Percentiles rank a stretch among this genome's conserved stretches.
Evolutionary conservation across 2,888 invertebrate species (phyloP).

Genomic region (Agrilus biguttatus): DNA sequence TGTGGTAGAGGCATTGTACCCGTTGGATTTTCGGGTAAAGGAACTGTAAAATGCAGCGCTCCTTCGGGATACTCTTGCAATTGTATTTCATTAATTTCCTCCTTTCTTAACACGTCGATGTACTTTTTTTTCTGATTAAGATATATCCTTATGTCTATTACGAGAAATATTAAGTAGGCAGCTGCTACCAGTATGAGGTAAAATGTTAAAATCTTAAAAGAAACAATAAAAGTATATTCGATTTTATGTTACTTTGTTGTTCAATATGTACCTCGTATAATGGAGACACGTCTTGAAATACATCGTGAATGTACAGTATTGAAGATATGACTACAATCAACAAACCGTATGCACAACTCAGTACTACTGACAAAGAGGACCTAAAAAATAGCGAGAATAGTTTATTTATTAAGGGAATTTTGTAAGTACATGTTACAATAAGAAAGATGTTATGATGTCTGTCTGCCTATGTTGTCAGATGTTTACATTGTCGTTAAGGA

Average conservation of each 20-base stretch:
- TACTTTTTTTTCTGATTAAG: conserved; percentile 33
- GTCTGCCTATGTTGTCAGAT: no score
- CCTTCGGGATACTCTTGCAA: conserved; percentile 18
- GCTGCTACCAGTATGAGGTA: conserved; percentile 42
- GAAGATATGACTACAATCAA: no score
- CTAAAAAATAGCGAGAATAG: no score
- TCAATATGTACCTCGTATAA: background rate
- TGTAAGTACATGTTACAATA: no score
- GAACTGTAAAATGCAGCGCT: conserved; percentile 21
- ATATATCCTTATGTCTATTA: conserved; percentile 46
- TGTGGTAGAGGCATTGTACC: conserved; percentile 35
- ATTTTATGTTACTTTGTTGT: background rate
- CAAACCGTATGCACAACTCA: no score
- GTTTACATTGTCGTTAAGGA: no score
- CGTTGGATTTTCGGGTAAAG: conserved; percentile 25
- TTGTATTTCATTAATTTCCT: conserved; percentile 16
- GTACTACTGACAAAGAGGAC: no score
- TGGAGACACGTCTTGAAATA: background rate
- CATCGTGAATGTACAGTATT: no score
- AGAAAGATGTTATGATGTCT: no score
- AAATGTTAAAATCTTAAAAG: conserved; percentile 47
- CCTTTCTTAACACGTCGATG: conserved; percentile 15
- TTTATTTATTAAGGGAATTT: no score
- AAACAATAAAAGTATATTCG: no score
- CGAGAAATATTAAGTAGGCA: conserved; percentile 44